phyloP scores from a whole-genome alignment of 1,140 invertebrate genomes.

The Diorhabda sublineata region DNA sequence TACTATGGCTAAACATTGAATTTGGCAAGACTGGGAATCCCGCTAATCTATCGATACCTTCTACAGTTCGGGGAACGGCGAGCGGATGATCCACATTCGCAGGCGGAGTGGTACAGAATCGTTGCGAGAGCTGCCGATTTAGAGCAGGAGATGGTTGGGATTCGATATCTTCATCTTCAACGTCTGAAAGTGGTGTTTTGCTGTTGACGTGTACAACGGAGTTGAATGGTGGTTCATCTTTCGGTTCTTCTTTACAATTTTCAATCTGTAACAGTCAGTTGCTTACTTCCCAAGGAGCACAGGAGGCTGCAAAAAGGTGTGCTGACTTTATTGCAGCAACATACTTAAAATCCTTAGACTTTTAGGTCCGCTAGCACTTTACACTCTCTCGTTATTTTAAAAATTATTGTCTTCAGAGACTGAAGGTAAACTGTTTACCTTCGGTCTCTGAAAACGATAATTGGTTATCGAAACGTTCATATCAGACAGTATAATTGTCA shows the following conservation, averaged over 20 bases:
- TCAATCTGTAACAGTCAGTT: conserved; percentile 37
- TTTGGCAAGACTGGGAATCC: conserved; percentile 76
- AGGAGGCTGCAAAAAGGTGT: neutral
- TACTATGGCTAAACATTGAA: conserved; percentile 77
- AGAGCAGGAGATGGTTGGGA: conserved; percentile 43
- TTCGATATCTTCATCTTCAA: conserved; percentile 38
- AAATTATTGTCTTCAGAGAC: no score
- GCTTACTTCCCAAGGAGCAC: conserved; percentile 7
- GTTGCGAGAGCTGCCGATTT: conserved; percentile 32
- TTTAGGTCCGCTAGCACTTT: no score
- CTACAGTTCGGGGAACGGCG: conserved; percentile 34
- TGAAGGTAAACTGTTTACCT: no score
- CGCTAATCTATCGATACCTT: conserved; percentile 52
- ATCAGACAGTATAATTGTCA: no score
- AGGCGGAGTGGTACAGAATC: conserved; percentile 44
- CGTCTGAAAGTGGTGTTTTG: conserved; percentile 45
- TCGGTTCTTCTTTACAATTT: conserved; percentile 35
- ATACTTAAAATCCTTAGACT: no score
- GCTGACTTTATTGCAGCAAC: neutral
- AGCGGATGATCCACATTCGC: conserved; percentile 39
- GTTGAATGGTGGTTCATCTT: conserved; percentile 53
- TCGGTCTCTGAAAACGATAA: no score
- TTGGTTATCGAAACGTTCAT: no score
- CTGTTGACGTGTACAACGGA: conserved; percentile 51
- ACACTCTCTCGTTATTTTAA: no score